A percentile compares a stretch with the other conserved stretches of the same genome.
Evolutionary conservation across 2,888 invertebrate genomes (phyloP).

Genomic region (Pollenia griseotomentosa): DNA sequence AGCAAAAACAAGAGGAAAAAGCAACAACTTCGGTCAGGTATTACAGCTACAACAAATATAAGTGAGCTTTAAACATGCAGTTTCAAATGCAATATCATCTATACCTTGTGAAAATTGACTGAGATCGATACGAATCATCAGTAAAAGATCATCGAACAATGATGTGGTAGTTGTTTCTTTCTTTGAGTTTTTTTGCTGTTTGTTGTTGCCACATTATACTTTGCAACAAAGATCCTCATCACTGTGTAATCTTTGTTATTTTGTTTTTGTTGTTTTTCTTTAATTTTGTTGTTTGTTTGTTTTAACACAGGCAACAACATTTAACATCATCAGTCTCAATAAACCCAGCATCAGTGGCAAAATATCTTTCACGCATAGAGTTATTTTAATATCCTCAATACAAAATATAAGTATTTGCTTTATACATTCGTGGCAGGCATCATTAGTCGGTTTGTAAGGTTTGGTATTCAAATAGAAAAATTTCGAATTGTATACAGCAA

Average conservation of each 20-base stretch:
- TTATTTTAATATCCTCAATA: slow-evolving; percentile 57
- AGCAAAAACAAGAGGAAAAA: slow-evolving; percentile 17
- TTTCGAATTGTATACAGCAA: too few relatives aligned
- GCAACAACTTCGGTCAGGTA: slow-evolving; percentile 4
- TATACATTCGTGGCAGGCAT: background rate
- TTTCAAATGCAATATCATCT: slow-evolving; percentile 47
- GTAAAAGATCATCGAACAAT: slow-evolving; percentile 67
- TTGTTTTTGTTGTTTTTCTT: slow-evolving; percentile 26
- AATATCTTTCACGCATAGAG: slow-evolving; percentile 72
- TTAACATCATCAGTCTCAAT: slow-evolving; percentile 71
- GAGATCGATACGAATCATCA: slow-evolving; percentile 71
- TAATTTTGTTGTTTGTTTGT: slow-evolving; percentile 32
- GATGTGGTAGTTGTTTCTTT: slow-evolving; percentile 52
- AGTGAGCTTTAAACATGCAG: slow-evolving; percentile 70
- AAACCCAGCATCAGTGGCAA: slow-evolving; percentile 73
- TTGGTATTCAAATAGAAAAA: background rate
- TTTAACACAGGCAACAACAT: slow-evolving; percentile 56
- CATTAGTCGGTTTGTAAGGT: background rate
- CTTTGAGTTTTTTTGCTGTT: slow-evolving; percentile 33
- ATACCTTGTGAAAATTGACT: slow-evolving; percentile 67
- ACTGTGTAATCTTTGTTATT: slow-evolving; percentile 30
- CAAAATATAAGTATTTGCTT: slow-evolving; percentile 8
- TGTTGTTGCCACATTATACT: slow-evolving; percentile 52
- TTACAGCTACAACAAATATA: slow-evolving; percentile 41
- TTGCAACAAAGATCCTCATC: slow-evolving; percentile 55